These are phyloP conservation scores for Amphimallon solstitiale DNA, from an alignment of 2,888 invertebrate species.

Conservation along the genomic window DNA sequence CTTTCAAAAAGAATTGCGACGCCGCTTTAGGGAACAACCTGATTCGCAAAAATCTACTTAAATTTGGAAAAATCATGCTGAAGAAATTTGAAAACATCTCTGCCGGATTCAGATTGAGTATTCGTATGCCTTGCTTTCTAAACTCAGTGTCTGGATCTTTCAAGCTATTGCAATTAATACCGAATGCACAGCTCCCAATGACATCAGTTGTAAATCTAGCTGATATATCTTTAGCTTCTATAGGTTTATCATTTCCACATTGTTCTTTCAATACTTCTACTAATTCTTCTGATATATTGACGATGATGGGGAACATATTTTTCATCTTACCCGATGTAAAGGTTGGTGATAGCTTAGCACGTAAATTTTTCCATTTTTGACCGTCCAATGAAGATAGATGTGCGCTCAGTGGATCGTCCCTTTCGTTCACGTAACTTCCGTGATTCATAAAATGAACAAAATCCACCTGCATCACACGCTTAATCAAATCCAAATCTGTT, in stretches of 20 bases:
- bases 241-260: background rate
- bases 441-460: constrained; percentile 70
- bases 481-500: constrained; percentile 47
- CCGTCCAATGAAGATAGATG: constrained; percentile 68
- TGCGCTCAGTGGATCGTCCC: constrained; percentile 67
- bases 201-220: constrained; percentile 69
- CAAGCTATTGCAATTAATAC: constrained; percentile 68
- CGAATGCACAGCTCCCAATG: constrained; percentile 69
- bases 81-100: constrained; percentile 12
- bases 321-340: constrained; percentile 47
- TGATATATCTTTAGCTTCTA: constrained; percentile 61
- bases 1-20: constrained; percentile 61
- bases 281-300: constrained; percentile 32
- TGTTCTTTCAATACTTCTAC: constrained; percentile 19
- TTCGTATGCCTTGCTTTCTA: constrained; percentile 44
- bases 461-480: constrained; percentile 66
- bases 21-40: constrained; percentile 49
- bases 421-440: constrained; percentile 68
- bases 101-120: background rate
- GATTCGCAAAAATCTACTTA: constrained; percentile 45
- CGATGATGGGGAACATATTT: constrained; percentile 42
- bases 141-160: constrained; percentile 66
- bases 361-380: constrained; percentile 66
- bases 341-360: constrained; percentile 43
- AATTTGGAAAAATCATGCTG: constrained; percentile 41